These are phyloP conservation scores for Diprion similis DNA, from an alignment of 1,140 invertebrate species.

Conservation along the genomic window DNA sequence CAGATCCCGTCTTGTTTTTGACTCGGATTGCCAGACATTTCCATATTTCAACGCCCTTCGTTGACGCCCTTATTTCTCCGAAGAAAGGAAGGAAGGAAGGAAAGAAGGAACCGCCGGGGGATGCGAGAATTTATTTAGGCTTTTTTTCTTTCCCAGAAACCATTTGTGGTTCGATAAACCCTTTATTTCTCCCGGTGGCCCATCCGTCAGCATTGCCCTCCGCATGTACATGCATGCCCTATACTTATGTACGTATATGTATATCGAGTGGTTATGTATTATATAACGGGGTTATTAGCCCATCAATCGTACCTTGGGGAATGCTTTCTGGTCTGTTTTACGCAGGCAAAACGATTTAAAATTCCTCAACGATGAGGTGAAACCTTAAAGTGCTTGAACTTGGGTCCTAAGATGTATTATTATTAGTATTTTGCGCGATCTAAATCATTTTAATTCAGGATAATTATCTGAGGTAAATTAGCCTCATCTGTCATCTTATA, in stretches of 20 bases:
- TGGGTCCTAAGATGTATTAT: no score
- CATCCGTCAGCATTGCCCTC: not conserved
- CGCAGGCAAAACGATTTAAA: no score
- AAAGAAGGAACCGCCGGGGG: not conserved
- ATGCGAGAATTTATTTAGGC: not conserved
- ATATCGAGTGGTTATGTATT: not conserved
- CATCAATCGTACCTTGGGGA: not conserved
- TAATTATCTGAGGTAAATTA: no score
- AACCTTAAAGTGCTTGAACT: no score
- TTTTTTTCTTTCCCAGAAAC: not conserved
- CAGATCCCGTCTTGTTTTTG: slow-evolving; percentile 2
- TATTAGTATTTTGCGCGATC: no score
- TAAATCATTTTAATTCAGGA: no score
- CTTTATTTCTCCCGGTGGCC: not conserved
- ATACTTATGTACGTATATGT: no score
- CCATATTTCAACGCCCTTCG: slow-evolving; percentile 4
- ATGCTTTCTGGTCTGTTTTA: not conserved
- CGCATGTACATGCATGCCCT: no score
- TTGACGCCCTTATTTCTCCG: not conserved
- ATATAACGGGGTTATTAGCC: not conserved
- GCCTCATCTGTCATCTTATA: no score
- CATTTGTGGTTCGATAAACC: not conserved
- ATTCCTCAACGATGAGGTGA: no score
- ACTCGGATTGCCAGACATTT: not conserved
- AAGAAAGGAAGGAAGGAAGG: not conserved